A percentile compares a stretch with the other conserved stretches of the same genome.
These are phyloP conservation scores for Brenthis hecate DNA, from an alignment of 2,888 invertebrate species.

Conservation along the genomic window DNA sequence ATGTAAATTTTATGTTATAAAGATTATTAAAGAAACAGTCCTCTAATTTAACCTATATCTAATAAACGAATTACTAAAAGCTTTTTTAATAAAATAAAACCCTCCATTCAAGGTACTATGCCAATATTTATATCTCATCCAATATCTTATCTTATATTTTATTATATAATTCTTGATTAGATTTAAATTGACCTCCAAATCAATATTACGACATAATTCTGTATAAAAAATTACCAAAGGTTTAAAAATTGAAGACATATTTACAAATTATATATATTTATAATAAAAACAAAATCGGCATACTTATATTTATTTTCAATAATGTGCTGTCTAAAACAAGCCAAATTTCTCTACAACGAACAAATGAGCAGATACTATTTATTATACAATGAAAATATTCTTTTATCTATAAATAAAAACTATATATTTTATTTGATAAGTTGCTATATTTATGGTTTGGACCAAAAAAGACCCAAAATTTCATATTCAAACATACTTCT, in stretches of 20 bases:
- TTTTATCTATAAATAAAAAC: conserved; percentile 4
- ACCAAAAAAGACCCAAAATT: neutral
- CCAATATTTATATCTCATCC: too few relatives aligned
- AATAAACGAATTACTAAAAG: too few relatives aligned
- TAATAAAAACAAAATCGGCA: conserved; percentile 40
- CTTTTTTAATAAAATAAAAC: too few relatives aligned
- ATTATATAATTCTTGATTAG: neutral
- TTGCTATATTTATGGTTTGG: conserved; percentile 4
- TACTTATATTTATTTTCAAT: conserved; percentile 38
- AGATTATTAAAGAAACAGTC: too few relatives aligned
- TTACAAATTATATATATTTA: conserved; percentile 13
- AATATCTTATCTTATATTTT: too few relatives aligned
- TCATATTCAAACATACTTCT: conserved; percentile 5
- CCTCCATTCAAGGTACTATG: too few relatives aligned
- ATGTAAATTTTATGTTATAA: too few relatives aligned
- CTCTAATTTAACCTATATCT: too few relatives aligned
- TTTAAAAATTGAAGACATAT: conserved; percentile 18
- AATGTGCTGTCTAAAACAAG: conserved; percentile 41
- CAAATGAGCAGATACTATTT: conserved; percentile 19
- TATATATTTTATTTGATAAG: conserved; percentile 2
- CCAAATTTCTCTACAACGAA: conserved; percentile 32
- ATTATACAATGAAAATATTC: conserved; percentile 10
- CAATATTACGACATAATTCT: neutral
- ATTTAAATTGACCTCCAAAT: neutral
- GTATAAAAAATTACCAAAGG: neutral